These are phyloP conservation scores for Solea senegalensis DNA, from an alignment of 2,113 vertebrate species.

Conservation along the genomic window DNA sequence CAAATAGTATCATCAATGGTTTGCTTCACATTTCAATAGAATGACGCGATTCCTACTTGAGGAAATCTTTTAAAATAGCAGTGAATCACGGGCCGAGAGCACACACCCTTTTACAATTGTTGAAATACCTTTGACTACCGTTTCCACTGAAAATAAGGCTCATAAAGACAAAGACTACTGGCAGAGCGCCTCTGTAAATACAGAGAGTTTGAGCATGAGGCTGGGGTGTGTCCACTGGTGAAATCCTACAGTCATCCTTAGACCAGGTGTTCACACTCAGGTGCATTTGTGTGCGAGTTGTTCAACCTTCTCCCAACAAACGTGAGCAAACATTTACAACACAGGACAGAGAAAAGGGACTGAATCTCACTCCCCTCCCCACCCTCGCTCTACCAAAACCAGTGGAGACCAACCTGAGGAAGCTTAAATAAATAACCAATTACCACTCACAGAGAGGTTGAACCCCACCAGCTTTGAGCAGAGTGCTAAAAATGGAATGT, in stretches of 20 bases:
- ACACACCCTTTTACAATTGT: conserved; percentile 36
- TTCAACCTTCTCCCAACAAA: conserved; percentile 69
- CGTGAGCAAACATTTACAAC: conserved; percentile 66
- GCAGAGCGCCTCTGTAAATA: conserved; percentile 34
- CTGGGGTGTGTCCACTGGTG: conserved; percentile 41
- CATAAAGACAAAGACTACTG: conserved; percentile 27
- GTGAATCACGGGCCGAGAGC: conserved; percentile 22
- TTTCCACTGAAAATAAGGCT: conserved; percentile 24
- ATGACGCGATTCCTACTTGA: conserved; percentile 7
- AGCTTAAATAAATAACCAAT: conserved; percentile 84
- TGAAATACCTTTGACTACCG: conserved; percentile 36
- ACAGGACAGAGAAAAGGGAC: conserved; percentile 39
- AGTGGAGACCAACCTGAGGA: conserved; percentile 73
- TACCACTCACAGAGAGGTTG: conserved; percentile 66
- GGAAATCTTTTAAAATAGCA: conserved; percentile 28
- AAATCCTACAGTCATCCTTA: conserved; percentile 38
- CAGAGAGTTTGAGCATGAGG: conserved; percentile 29
- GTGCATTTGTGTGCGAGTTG: conserved; percentile 54
- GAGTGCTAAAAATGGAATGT: conserved; percentile 77
- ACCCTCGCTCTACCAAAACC: conserved; percentile 38
- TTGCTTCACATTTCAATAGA: conserved; percentile 17
- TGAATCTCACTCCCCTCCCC: conserved; percentile 10
- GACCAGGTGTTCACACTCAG: conserved; percentile 73
- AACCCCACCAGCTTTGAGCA: conserved; percentile 68
- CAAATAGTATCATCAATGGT: conserved; percentile 3